Percentiles rank a stretch among this genome's conserved stretches.
Evolutionary conservation across 2,113 vertebrate genomes (phyloP).

Genomic region (Ictidomys tridecemlineatus): DNA sequence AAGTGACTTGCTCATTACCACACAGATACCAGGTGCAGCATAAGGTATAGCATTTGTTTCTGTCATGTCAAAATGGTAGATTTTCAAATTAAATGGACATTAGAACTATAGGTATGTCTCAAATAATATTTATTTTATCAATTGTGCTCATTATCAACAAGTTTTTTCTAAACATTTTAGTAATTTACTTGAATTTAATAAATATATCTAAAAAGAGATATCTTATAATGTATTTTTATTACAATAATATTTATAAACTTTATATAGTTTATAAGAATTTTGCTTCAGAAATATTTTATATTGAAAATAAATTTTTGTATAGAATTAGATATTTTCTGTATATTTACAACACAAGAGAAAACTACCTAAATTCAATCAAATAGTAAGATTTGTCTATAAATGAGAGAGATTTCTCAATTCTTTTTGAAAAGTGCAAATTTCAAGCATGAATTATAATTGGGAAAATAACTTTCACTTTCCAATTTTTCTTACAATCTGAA

Average conservation of each 20-base stretch:
- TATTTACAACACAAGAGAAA: not conserved
- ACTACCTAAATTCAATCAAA: not conserved
- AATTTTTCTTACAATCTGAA: not conserved
- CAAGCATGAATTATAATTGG: not conserved
- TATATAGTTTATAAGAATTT: conserved; percentile 9
- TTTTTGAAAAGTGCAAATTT: not conserved
- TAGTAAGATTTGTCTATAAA: not conserved
- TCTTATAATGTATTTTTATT: not conserved
- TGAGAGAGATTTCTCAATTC: not conserved
- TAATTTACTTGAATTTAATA: conserved; percentile 12
- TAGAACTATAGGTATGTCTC: not conserved
- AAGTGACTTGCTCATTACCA: not conserved
- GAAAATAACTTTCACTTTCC: not conserved
- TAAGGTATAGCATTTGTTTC: not conserved
- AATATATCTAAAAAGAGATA: not conserved
- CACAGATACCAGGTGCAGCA: not conserved
- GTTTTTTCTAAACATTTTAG: not conserved
- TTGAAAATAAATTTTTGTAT: not conserved
- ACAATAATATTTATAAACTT: not conserved
- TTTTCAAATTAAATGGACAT: not conserved
- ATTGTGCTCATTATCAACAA: not conserved
- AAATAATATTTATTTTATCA: not conserved
- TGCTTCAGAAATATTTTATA: not conserved
- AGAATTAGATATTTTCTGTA: not conserved
- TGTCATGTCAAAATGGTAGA: not conserved